Base-by-base conservation (phyloP, 2,888 invertebrate species). In the Mythimna impura region DNA sequence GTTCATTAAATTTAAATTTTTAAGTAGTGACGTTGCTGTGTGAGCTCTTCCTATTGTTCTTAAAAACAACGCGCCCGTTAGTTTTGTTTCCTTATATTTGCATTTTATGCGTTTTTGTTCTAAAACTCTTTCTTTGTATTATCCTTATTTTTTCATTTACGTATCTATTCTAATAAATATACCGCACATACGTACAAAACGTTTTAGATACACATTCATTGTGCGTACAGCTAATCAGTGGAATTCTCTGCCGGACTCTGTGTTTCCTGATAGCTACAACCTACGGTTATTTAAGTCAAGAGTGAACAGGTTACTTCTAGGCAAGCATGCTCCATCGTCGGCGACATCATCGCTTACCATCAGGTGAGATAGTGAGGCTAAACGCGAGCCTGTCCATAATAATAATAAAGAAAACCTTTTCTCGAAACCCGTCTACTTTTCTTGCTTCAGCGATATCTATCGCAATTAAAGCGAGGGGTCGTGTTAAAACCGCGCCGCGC, bases 391-490 rank as follows among this genome's bases (percentile, higher is more conserved):
- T 43, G 3, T 43, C 43, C 43, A 14, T 43, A 43, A 14, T 14
- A 52, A 30, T 30, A 30, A 30, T 25, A 52, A n/a, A 5, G 12
- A 54, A 30, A 30, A 22, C 6, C 5, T 54, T 40, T 60, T 71
- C 12, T n/a, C 3, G 9, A n/a, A 78, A 36, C 14, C 3, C 10
- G 34, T 22, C 25, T 5, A 12, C 2, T 58, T 25, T 50, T 20
- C 7, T 36, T 14, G 17, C 25, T 50, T 80, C 54, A 10, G 47
- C 52, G 34, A 50, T 71, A 78, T 63, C 64, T 71, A 65, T 78
- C 57, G 81, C 77, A 81, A 81, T 82, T 80, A 82, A 75, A 75
- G 64, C 67, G 68, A 71, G 70, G 43, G 79, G 79, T 69, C 67
- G 74, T 62, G 76, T 68, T 63, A 80, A 58, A 76, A 76, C 64